Base-by-base conservation (phyloP, 2,797 vertebrate genomes). In the Simalia tracyae region DNA sequence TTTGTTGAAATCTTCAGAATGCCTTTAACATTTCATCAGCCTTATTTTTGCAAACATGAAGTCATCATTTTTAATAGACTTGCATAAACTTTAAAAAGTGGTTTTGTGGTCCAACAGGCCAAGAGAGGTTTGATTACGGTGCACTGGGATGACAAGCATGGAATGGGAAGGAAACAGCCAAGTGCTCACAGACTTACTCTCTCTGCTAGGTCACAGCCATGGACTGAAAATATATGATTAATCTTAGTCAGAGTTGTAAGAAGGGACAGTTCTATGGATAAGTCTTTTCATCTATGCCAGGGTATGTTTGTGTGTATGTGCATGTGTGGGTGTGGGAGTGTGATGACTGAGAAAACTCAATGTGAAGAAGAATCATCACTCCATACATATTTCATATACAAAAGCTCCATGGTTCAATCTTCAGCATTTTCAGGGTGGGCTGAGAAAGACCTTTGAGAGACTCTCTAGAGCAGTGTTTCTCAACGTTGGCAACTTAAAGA, bases 1-100 rank as follows among this genome's bases (percentile, higher is more conserved):
- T 90, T 87, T 46, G n/a, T 56, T 46, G 31, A 87, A 87, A 84
- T 64, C 66, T 84, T 87, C 59, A n/a, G 56, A 57, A 64, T 31
- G 15, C 17, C 54, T 60, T 24, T 50, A 84, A 31, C 17, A 63
- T 54, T 72, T 87, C 61, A 46, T 86, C 68, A 87, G 60, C 66
- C 50, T 31, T 61, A 36, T 86, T 89, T 90, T 54, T 92, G 31
- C 68, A 88, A 66, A 84, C 81, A 86, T 86, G 84, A 92, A 89
- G 42, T 68, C 57, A 50, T 90, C 68, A 81, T 63, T 86, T 90
- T 90, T 66, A 92, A 84, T 88, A 88, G 89, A 87, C 5, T 5
- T 61, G 57, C 59, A 84, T 90, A 88, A 92, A 90, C 12, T 92
- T 92, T 90, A 88, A 84, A 90, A 88, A 76, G 86, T 72, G 64